Conservation (phyloP, 2,113 vertebrate genomes). For the Microcebus griseorufus region DNA sequence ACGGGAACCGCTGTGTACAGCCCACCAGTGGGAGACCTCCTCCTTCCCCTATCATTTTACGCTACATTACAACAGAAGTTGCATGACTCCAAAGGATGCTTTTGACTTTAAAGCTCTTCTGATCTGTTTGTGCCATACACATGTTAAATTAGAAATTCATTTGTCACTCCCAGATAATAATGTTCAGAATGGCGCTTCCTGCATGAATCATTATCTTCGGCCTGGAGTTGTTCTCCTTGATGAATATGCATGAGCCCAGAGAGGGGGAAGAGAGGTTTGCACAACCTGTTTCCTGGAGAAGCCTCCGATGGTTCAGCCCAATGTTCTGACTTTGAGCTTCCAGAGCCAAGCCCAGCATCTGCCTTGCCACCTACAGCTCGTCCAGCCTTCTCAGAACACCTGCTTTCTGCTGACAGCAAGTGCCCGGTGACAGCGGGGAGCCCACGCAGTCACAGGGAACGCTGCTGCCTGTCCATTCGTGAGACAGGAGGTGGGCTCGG, state of each 20-base stretch:
- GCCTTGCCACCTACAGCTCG: not conserved
- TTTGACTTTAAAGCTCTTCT: conserved; percentile 65
- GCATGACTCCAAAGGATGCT: not conserved
- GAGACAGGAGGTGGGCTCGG: not conserved
- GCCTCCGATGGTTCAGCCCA: conserved; percentile 4
- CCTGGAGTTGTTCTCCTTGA: conserved; percentile 53
- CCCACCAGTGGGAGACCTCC: not conserved
- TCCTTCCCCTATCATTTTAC: not conserved
- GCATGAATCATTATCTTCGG: conserved; percentile 64
- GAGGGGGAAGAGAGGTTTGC: not conserved
- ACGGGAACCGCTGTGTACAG: not conserved
- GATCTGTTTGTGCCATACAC: conserved; percentile 58
- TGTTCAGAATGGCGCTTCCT: conserved; percentile 47
- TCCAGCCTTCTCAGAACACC: not conserved
- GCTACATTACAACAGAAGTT: not conserved
- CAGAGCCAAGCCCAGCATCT: not conserved
- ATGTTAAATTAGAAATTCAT: conserved; percentile 66
- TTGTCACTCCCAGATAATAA: conserved; percentile 75
- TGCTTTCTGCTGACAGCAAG: not conserved
- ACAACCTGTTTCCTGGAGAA: conserved; percentile 57
- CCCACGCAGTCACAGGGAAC: not conserved
- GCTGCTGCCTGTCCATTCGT: not conserved
- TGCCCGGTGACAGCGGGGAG: not conserved
- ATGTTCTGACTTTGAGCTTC: not conserved
- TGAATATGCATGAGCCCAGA: conserved; percentile 50